A percentile compares a stretch with the other conserved stretches of the same genome.
phyloP scores from a whole-genome alignment of 2,888 invertebrate species.

The Watsonalla cultraria region DNA sequence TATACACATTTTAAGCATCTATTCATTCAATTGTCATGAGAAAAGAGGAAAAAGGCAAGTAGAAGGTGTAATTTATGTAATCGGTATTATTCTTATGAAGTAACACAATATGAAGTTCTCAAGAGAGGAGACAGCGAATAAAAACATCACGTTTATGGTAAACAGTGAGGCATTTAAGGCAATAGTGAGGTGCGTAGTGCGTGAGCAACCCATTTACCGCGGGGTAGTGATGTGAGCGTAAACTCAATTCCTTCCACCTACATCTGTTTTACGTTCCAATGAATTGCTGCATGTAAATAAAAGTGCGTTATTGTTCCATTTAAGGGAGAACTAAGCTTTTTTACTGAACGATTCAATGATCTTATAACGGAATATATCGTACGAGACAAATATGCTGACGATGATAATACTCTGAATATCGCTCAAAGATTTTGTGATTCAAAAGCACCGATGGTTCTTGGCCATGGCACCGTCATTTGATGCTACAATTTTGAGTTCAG shows the following conservation, averaged over 20 bases:
- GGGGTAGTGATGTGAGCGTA: slow-evolving; percentile 37
- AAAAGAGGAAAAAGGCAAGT: too few relatives aligned
- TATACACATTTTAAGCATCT: too few relatives aligned
- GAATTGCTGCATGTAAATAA: slow-evolving; percentile 64
- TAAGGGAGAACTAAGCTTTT: slow-evolving; percentile 35
- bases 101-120: slow-evolving; percentile 1
- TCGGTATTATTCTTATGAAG: background rate
- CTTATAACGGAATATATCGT: background rate
- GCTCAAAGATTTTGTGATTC: too few relatives aligned
- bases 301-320: slow-evolving; percentile 55
- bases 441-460: too few relatives aligned
- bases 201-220: slow-evolving; percentile 41
- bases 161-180: slow-evolving; percentile 48
- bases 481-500: too few relatives aligned
- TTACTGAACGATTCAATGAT: slow-evolving; percentile 17
- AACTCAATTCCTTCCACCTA: slow-evolving; percentile 57
- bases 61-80: too few relatives aligned
- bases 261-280: slow-evolving; percentile 64
- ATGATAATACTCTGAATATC: too few relatives aligned
- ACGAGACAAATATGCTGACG: too few relatives aligned
- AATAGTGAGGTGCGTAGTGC: slow-evolving; percentile 39
- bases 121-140: slow-evolving; percentile 40
- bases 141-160: slow-evolving; percentile 51
- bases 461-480: too few relatives aligned
- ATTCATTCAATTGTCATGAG: too few relatives aligned